A percentile compares a stretch with the other conserved stretches of the same genome.
Evolutionary conservation across 2,888 invertebrate genomes (phyloP).

Genomic region (Lasioglossum vierecki): DNA sequence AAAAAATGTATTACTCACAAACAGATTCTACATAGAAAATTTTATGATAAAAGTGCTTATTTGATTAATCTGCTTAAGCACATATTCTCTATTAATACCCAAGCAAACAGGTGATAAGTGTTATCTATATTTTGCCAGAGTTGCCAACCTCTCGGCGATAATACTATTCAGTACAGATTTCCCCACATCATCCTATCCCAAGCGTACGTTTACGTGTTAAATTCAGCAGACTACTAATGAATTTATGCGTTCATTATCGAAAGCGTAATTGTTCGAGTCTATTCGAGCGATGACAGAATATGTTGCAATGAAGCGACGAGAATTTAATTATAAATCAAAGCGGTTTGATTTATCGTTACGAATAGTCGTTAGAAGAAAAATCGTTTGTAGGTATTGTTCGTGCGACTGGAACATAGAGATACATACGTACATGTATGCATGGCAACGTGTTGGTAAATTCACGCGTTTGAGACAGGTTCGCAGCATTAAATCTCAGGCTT

Average conservation of each 20-base stretch:
- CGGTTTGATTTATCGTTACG: background rate
- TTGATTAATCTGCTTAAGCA: no score
- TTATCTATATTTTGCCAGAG: background rate
- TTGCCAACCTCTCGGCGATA: background rate
- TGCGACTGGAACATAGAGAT: background rate
- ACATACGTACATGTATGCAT: background rate
- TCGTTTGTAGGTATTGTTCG: background rate
- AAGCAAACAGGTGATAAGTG: background rate
- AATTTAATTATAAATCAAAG: background rate
- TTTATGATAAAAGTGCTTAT: no score
- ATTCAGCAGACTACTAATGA: background rate
- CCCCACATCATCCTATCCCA: background rate
- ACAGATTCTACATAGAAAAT: no score
- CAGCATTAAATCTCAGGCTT: constrained; percentile 28
- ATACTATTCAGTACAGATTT: background rate
- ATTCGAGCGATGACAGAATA: background rate
- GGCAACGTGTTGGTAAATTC: background rate
- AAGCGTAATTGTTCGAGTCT: background rate
- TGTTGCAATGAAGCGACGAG: background rate
- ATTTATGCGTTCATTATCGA: background rate
- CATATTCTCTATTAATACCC: no score
- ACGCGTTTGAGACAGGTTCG: constrained; percentile 22
- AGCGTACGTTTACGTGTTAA: background rate
- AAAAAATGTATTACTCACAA: no score
- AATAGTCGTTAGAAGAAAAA: background rate